A percentile compares a stretch with the other conserved stretches of the same genome.
Conservation (phyloP, 2,113 vertebrate genomes). For the Acinonyx jubatus region DNA sequence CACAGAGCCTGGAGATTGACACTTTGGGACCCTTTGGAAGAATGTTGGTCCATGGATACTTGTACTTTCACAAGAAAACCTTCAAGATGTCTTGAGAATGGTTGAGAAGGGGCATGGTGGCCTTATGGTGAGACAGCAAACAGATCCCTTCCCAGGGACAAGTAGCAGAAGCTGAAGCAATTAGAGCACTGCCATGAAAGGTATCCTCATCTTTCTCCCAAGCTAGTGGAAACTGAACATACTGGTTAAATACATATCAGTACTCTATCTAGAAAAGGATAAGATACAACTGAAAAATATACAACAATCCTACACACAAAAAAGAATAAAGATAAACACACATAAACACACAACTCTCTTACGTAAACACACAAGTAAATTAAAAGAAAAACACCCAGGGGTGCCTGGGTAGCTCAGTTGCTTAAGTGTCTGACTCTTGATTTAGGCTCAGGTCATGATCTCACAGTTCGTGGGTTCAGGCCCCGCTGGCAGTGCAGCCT, state of each 20-base stretch:
- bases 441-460: too few species aligned
- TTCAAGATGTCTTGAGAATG: conserved; percentile 26
- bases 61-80: neutral
- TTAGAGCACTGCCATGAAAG: neutral
- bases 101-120: neutral
- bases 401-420: too few species aligned
- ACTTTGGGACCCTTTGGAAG: neutral
- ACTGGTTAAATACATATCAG: neutral
- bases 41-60: neutral
- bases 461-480: too few species aligned
- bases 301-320: neutral
- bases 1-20: neutral
- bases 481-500: too few species aligned
- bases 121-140: neutral
- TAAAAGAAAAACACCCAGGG: neutral
- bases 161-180: neutral
- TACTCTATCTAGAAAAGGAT: neutral
- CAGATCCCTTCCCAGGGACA: neutral
- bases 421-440: too few species aligned
- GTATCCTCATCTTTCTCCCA: neutral
- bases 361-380: neutral
- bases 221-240: neutral
- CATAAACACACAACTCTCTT: neutral
- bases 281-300: neutral
- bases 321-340: neutral